Conservation (phyloP, 2,797 vertebrate genomes). For the Peromyscus nudipes region DNA sequence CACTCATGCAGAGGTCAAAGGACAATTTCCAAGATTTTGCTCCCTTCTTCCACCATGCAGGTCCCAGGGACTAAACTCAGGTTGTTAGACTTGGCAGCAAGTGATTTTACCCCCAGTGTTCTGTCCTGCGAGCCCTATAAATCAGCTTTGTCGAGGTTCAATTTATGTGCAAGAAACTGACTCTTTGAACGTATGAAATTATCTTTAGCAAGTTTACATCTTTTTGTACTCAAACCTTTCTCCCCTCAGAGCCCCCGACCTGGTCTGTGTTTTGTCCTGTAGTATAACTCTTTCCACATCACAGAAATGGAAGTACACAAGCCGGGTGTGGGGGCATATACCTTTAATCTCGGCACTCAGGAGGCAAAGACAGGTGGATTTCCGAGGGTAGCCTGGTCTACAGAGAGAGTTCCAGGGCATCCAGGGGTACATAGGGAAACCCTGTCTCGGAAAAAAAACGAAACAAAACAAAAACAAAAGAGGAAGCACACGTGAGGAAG, state of each 20-base stretch:
- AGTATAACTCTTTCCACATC: neutral
- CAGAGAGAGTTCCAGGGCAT: neutral
- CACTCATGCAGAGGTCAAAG: neutral
- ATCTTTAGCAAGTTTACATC: neutral
- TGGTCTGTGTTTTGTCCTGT: neutral
- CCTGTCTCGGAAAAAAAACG: neutral
- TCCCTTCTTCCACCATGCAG: neutral
- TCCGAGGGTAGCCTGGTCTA: neutral
- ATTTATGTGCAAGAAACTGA: conserved; percentile 16
- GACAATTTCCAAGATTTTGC: neutral
- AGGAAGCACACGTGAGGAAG: neutral
- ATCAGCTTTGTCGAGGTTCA: neutral
- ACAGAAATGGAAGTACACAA: neutral
- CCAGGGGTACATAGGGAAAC: neutral
- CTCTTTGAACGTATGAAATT: neutral
- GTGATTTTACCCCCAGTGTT: neutral
- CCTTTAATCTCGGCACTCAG: no score
- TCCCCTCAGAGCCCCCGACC: neutral
- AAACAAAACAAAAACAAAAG: neutral
- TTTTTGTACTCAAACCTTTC: neutral
- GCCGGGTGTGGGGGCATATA: no score
- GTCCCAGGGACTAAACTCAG: neutral
- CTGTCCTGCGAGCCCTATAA: neutral
- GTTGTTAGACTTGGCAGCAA: neutral
- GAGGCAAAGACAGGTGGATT: no score